phyloP scores from a whole-genome alignment of 2,113 vertebrate genomes.

The Campylorhamphus procurvoides region DNA sequence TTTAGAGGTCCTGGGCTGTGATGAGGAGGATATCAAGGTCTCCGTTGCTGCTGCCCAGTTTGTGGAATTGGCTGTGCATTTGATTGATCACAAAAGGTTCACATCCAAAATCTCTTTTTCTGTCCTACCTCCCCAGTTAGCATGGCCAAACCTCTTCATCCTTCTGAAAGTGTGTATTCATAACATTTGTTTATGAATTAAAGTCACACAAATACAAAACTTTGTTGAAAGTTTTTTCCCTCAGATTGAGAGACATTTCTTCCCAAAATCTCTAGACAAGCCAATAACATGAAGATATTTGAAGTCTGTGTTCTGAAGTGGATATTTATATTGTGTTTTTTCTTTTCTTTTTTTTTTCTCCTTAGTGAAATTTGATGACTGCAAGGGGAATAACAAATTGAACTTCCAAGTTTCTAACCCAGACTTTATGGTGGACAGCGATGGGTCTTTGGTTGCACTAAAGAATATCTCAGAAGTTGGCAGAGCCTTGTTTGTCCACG shows the following conservation, averaged over 20 bases:
- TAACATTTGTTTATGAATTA: background rate
- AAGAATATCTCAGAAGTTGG: slow-evolving; percentile 75
- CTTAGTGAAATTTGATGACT: slow-evolving; percentile 92
- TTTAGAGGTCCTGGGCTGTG: background rate
- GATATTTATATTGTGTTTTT: background rate
- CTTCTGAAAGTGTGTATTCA: background rate
- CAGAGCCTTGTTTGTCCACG: slow-evolving; percentile 83
- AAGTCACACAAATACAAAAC: background rate
- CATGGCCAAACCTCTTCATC: background rate
- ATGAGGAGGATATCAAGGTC: background rate
- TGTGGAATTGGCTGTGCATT: background rate
- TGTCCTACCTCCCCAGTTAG: background rate
- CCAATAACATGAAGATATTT: no score
- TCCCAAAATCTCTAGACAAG: background rate
- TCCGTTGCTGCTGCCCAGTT: background rate
- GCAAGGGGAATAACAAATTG: slow-evolving; percentile 85
- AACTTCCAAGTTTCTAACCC: slow-evolving; percentile 89
- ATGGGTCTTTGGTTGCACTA: slow-evolving; percentile 80
- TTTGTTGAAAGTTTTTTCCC: background rate
- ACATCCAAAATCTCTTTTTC: background rate
- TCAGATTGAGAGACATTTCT: background rate
- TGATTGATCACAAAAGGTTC: background rate
- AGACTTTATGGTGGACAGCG: slow-evolving; percentile 82
- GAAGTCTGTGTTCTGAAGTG: background rate
- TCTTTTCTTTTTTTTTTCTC: background rate